phyloP scores from a whole-genome alignment of 2,888 invertebrate genomes.

The Antitype chi region DNA sequence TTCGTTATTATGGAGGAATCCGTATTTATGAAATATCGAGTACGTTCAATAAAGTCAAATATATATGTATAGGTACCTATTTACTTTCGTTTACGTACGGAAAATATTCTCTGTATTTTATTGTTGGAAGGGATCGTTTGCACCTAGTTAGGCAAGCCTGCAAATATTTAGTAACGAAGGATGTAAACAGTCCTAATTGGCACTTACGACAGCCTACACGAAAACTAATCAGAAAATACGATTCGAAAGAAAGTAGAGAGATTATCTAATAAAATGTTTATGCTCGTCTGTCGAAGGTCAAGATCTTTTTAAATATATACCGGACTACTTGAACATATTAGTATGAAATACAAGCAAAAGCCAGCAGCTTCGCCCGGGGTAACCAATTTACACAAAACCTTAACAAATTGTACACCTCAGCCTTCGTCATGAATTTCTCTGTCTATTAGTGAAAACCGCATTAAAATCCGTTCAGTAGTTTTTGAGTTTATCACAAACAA shows the following conservation, averaged over 20 bases:
- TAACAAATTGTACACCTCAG: no score
- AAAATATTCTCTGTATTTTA: slow-evolving; percentile 59
- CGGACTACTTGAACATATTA: background rate
- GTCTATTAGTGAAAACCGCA: no score
- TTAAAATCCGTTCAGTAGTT: no score
- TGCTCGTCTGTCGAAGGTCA: background rate
- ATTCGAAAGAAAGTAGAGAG: slow-evolving; percentile 28
- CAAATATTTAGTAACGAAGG: slow-evolving; percentile 71
- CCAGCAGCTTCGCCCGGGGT: no score
- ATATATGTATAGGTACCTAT: slow-evolving; percentile 29
- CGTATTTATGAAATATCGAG: slow-evolving; percentile 63
- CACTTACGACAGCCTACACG: slow-evolving; percentile 65
- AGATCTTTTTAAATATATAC: background rate
- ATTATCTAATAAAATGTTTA: slow-evolving; percentile 17
- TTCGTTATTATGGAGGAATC: slow-evolving; percentile 64
- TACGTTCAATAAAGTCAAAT: slow-evolving; percentile 58
- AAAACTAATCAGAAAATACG: slow-evolving; percentile 68
- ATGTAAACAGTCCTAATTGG: slow-evolving; percentile 76
- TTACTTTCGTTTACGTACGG: slow-evolving; percentile 47
- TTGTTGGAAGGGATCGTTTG: slow-evolving; percentile 63
- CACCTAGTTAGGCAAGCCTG: slow-evolving; percentile 63
- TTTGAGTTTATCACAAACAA: no score
- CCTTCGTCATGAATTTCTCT: no score
- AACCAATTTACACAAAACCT: no score
- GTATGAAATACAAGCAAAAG: background rate